Evolutionary conservation across 2,113 vertebrate genomes (phyloP).

Genomic region (Deroptyus accipitrinus): DNA sequence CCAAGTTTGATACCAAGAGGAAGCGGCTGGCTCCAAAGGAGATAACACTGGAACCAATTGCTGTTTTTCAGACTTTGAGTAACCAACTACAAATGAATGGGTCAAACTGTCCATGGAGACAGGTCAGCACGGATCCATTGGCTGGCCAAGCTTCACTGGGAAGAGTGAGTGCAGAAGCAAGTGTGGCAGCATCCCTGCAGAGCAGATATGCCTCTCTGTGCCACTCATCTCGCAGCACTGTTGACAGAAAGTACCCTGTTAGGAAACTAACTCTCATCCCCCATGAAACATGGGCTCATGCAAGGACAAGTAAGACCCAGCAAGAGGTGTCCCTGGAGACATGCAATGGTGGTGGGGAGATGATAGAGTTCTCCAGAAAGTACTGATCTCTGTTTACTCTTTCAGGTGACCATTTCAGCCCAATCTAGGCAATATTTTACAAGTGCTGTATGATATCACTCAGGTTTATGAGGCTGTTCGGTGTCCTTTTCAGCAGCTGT

Average conservation of each 20-base stretch:
- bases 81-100: neutral
- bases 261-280: neutral
- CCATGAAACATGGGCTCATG: neutral
- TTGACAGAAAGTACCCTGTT: neutral
- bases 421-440: neutral
- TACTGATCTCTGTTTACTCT: neutral
- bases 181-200: rapidly evolving
- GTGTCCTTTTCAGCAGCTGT: neutral
- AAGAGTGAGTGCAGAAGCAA: neutral
- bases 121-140: neutral
- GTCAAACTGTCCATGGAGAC: neutral
- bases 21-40: neutral
- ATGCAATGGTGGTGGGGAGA: rapidly evolving
- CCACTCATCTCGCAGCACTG: neutral
- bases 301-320: neutral
- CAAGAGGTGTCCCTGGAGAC: neutral
- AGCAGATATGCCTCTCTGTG: neutral
- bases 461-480: neutral
- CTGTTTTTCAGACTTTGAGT: neutral
- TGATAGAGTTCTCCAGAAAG: neutral
- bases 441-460: neutral
- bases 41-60: neutral
- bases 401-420: neutral
- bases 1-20: neutral
- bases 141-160: neutral